These are phyloP conservation scores for Hypolimnas misippus DNA, from an alignment of 2,888 invertebrate genomes.

Conservation along the genomic window DNA sequence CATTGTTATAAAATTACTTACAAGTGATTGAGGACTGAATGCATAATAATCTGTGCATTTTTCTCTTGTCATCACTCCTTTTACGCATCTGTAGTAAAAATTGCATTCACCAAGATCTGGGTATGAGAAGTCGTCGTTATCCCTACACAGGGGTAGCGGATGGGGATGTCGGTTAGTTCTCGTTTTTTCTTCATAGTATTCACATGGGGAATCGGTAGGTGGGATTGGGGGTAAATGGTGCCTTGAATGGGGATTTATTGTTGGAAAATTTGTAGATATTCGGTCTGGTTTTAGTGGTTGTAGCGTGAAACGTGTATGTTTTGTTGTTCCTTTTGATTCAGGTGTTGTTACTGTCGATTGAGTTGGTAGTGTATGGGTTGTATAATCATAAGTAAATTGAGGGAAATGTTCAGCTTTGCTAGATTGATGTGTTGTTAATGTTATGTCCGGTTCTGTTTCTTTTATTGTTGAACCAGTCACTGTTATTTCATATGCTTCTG, in stretches of 20 bases:
- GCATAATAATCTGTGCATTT: slow-evolving; percentile 34
- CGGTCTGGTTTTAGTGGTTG: background rate
- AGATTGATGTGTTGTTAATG: background rate
- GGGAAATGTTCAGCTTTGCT: background rate
- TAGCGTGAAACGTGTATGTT: background rate
- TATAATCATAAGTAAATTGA: background rate
- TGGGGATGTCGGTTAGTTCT: background rate
- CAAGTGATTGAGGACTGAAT: slow-evolving; percentile 37
- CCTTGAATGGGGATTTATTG: background rate
- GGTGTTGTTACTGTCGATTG: background rate
- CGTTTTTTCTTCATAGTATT: background rate
- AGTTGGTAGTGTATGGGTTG: background rate
- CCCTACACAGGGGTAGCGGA: slow-evolving; percentile 12
- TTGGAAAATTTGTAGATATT: background rate
- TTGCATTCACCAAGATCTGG: slow-evolving; percentile 31
- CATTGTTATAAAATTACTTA: slow-evolving; percentile 29
- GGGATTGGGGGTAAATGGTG: slow-evolving; percentile 21
- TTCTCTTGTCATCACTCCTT: slow-evolving; percentile 18
- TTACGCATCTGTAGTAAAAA: slow-evolving; percentile 32
- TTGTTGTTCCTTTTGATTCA: background rate
- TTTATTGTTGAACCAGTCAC: background rate
- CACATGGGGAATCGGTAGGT: slow-evolving; percentile 22
- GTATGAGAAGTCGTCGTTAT: slow-evolving; percentile 15
- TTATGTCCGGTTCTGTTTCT: background rate
- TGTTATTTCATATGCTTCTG: too few species aligned